Evolutionary conservation across 2,113 vertebrate genomes (phyloP).

Genomic region (Oryzias javanicus): DNA sequence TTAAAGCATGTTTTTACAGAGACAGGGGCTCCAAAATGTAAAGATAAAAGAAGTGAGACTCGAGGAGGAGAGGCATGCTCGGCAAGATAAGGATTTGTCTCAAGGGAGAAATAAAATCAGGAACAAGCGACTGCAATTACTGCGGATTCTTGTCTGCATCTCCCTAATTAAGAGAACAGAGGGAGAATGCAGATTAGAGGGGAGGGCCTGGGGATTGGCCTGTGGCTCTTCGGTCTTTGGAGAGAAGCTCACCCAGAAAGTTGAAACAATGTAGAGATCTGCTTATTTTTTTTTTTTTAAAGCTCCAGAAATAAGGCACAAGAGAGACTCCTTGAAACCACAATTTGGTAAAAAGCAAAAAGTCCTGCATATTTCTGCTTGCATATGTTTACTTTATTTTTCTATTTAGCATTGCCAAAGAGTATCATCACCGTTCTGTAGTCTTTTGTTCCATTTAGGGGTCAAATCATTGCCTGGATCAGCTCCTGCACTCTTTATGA

Average conservation of each 20-base stretch:
- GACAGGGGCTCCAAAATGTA: conserved; percentile 10
- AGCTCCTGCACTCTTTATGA: no score
- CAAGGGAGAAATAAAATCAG: conserved; percentile 40
- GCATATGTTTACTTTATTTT: not conserved
- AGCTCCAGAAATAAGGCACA: conserved; percentile 20
- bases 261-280: conserved; percentile 54
- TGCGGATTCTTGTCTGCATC: conserved; percentile 36
- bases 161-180: conserved; percentile 64
- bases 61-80: not conserved
- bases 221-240: conserved; percentile 50
- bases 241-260: conserved; percentile 47
- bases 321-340: not conserved
- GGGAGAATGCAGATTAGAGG: conserved; percentile 54
- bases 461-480: no score
- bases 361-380: no score
- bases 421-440: no score
- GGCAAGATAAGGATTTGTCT: conserved; percentile 23
- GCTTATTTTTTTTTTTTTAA: conserved; percentile 64
- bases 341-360: no score
- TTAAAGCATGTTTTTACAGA: conserved; percentile 19
- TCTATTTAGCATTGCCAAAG: not conserved
- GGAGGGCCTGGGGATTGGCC: conserved; percentile 54
- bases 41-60: conserved; percentile 32
- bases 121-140: conserved; percentile 56
- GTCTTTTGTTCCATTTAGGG: no score